These are phyloP conservation scores for Tricholauxania praeusta DNA, from an alignment of 2,888 invertebrate genomes.

Conservation along the genomic window DNA sequence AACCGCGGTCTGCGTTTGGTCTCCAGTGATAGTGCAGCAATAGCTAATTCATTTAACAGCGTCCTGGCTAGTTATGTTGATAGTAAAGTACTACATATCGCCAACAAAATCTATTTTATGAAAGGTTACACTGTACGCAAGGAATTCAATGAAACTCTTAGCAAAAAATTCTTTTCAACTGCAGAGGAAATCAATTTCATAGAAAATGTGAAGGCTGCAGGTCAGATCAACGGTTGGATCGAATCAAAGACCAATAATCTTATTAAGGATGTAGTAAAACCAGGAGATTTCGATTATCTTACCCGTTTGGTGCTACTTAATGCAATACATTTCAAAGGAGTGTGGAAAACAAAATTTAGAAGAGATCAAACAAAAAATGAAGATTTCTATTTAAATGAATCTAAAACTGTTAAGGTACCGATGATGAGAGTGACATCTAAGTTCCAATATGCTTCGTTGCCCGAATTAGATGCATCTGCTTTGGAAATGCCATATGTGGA, in stretches of 20 bases:
- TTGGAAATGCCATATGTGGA: constrained; percentile 81
- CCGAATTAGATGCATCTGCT: constrained; percentile 53
- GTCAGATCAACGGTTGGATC: constrained; percentile 84
- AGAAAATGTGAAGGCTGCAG: constrained; percentile 68
- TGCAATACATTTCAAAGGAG: constrained; percentile 88
- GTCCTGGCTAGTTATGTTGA: constrained; percentile 56
- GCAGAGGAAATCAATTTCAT: constrained; percentile 76
- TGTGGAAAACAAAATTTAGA: constrained; percentile 79
- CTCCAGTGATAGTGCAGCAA: constrained; percentile 50
- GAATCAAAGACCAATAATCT: constrained; percentile 83
- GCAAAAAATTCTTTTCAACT: constrained; percentile 75
- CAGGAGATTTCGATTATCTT: constrained; percentile 69
- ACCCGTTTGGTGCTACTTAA: constrained; percentile 83
- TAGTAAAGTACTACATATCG: constrained; percentile 70
- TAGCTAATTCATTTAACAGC: constrained; percentile 58
- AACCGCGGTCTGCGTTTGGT: constrained; percentile 71
- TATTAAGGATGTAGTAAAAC: constrained; percentile 80
- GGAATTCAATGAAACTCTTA: constrained; percentile 72
- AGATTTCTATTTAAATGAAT: constrained; percentile 75
- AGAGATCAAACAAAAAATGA: constrained; percentile 70
- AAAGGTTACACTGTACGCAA: constrained; percentile 71
- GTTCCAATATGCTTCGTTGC: constrained; percentile 54
- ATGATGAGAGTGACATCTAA: constrained; percentile 75
- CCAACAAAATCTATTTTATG: constrained; percentile 80
- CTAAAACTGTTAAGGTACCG: constrained; percentile 70